These are phyloP conservation scores for Anniella stebbinsi DNA, from an alignment of 2,797 vertebrate species.

Conservation along the genomic window DNA sequence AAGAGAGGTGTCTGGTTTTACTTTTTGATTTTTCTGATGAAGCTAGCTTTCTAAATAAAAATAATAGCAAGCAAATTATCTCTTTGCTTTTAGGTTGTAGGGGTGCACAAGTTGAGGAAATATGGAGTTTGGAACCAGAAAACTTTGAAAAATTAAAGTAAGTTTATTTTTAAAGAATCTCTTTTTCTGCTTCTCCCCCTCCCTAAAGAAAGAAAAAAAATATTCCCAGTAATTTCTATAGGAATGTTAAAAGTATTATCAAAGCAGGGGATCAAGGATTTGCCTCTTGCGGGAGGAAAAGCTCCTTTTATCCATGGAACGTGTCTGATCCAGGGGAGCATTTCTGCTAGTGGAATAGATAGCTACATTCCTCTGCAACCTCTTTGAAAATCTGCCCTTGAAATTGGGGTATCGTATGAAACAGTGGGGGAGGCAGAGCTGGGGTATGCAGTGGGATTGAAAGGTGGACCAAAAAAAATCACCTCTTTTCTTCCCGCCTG, in stretches of 20 bases:
- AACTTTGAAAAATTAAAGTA: conserved; percentile 99
- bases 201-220: too few relatives aligned
- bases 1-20: background rate
- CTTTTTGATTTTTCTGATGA: background rate
- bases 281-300: background rate
- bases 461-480: too few relatives aligned
- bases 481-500: background rate
- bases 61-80: background rate
- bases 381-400: background rate
- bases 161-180: conserved; percentile 50
- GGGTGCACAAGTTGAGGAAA: conserved; percentile 98
- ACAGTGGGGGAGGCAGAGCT: background rate
- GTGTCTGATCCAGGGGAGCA: background rate
- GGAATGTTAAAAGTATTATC: background rate
- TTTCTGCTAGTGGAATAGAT: background rate
- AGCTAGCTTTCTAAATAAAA: background rate
- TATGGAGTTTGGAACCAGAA: conserved; percentile 98
- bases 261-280: background rate
- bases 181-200: too few relatives aligned
- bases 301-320: background rate
- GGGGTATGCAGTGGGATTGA: background rate
- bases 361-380: too few relatives aligned
- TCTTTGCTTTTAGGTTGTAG: conserved; percentile 86
- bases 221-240: background rate
- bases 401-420: background rate